Evolutionary conservation across 2,113 vertebrate genomes (phyloP).

Genomic region (Speoplatyrhinus poulsoni): DNA sequence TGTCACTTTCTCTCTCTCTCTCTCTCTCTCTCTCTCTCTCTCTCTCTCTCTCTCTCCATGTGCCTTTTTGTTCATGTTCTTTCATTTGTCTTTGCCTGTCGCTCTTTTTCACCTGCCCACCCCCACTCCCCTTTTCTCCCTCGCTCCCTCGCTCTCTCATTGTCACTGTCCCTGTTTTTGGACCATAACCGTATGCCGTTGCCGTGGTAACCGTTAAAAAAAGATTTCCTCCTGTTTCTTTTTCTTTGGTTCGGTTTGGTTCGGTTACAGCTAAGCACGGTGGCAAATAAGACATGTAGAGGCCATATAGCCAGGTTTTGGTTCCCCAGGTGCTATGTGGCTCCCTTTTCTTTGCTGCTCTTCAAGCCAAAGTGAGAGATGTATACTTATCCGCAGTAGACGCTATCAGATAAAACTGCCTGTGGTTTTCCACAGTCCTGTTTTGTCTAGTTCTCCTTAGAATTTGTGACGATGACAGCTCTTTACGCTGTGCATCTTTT

Average conservation of each 20-base stretch:
- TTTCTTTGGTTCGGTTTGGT: neutral
- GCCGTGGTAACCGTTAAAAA: constrained; percentile 70
- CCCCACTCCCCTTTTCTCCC: constrained; percentile 17
- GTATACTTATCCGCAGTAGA: no score
- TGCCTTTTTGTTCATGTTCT: constrained; percentile 28
- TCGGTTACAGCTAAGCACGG: neutral
- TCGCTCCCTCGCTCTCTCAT: constrained; percentile 23
- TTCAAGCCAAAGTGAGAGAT: no score
- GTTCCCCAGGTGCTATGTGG: no score
- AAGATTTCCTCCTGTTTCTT: neutral
- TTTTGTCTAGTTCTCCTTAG: neutral
- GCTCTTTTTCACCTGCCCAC: constrained; percentile 25
- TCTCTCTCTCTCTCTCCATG: neutral
- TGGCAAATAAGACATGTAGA: neutral
- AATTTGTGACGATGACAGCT: neutral
- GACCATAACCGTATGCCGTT: constrained; percentile 69
- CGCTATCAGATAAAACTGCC: no score
- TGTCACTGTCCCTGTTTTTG: constrained; percentile 34
- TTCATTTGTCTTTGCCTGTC: constrained; percentile 51
- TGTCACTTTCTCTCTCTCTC: neutral
- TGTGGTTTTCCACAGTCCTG: neutral
- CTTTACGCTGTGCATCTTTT: constrained; percentile 10
- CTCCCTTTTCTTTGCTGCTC: no score
- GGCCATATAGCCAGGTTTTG: no score
- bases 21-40: neutral